These are phyloP conservation scores for Martes martes DNA, from an alignment of 2,113 vertebrate species.

Conservation along the genomic window DNA sequence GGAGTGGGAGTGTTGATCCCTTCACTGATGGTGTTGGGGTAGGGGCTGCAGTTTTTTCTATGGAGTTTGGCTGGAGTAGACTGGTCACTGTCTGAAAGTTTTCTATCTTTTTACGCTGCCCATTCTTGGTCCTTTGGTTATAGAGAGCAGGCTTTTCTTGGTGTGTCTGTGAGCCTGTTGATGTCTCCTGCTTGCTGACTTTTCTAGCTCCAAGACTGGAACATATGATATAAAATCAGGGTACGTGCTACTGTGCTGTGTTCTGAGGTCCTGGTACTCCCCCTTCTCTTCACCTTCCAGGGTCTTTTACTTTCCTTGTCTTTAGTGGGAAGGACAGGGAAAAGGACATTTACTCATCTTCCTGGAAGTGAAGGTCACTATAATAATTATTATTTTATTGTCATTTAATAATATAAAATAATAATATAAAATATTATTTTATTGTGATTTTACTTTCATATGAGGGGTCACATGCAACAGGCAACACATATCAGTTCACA, in stretches of 20 bases:
- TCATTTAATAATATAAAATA: too few species aligned
- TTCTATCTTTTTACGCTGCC: background rate
- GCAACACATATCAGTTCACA: background rate
- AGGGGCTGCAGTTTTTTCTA: background rate
- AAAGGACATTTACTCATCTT: background rate
- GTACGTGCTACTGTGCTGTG: background rate
- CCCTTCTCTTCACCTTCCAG: background rate
- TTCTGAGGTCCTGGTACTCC: background rate
- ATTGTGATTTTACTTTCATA: background rate
- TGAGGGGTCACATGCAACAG: background rate
- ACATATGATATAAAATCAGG: background rate
- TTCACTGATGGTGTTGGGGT: too few species aligned
- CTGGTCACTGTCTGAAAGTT: background rate
- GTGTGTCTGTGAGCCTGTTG: background rate
- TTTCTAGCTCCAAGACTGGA: background rate
- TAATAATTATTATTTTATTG: background rate
- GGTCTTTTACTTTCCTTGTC: background rate
- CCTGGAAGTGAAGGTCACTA: background rate
- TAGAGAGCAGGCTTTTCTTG: background rate
- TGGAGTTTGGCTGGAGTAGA: background rate
- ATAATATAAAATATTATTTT: background rate
- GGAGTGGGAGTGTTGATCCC: rapidly evolving
- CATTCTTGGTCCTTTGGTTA: background rate
- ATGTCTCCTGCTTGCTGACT: background rate
- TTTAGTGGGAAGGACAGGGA: background rate